A percentile compares a stretch with the other conserved stretches of the same genome.
Evolutionary conservation across 2,888 invertebrate species (phyloP).

Genomic region (Limnephilus marmoratus): DNA sequence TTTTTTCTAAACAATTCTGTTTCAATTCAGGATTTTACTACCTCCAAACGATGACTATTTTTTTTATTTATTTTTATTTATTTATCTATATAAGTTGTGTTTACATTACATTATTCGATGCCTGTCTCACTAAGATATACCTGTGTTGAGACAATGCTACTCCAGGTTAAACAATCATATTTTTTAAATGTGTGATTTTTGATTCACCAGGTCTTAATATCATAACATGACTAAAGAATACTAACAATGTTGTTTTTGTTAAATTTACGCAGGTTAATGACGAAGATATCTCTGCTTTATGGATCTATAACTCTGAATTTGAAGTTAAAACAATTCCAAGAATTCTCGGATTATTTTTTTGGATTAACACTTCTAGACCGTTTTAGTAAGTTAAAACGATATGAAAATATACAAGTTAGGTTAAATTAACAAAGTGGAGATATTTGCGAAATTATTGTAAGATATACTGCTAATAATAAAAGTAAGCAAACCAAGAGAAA

Average conservation of each 20-base stretch:
- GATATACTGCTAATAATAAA: no score
- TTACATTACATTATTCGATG: no score
- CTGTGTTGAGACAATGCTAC: no score
- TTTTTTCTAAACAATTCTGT: no score
- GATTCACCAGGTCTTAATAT: no score
- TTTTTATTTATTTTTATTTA: no score
- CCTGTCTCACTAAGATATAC: no score
- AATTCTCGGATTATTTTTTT: background rate
- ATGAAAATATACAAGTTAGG: background rate
- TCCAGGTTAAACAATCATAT: background rate
- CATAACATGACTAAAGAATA: background rate
- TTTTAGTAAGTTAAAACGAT: background rate
- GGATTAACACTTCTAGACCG: background rate
- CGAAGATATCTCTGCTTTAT: background rate
- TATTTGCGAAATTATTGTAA: background rate
- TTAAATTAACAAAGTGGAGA: background rate
- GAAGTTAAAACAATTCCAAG: background rate
- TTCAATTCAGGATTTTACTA: background rate
- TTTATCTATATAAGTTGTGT: no score
- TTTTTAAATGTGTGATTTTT: background rate
- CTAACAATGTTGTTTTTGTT: background rate
- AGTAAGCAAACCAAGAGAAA: background rate
- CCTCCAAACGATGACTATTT: no score
- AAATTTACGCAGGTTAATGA: background rate
- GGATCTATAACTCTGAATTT: no score